These are phyloP conservation scores for Drosophila sechellia DNA, from an alignment of 1,140 invertebrate genomes.

Conservation along the genomic window DNA sequence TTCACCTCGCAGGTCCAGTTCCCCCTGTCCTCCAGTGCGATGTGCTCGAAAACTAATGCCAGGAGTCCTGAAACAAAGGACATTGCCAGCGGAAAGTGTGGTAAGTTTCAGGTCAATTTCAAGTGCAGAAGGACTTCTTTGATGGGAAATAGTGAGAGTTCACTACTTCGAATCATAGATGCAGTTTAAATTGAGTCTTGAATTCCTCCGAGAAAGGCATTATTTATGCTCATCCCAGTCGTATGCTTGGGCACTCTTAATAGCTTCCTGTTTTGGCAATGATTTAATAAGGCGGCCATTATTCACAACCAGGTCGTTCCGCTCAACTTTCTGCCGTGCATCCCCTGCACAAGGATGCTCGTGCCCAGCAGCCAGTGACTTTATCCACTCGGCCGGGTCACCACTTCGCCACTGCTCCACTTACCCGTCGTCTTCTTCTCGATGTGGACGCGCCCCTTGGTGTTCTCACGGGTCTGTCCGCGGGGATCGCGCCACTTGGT, in stretches of 20 bases:
- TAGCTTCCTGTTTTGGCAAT: conserved; percentile 2
- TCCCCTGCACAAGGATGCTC: no score
- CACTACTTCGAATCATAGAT: no score
- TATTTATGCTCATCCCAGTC: background rate
- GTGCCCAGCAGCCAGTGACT: conserved; percentile 12
- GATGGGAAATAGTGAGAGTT: no score
- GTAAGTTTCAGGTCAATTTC: background rate
- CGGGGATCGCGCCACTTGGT: conserved; percentile 82
- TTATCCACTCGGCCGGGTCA: conserved; percentile 11
- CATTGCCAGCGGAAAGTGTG: background rate
- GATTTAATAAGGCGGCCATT: conserved; percentile 1
- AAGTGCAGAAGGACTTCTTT: no score
- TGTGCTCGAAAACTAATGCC: conserved; percentile 84
- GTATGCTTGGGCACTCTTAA: background rate
- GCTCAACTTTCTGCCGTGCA: background rate
- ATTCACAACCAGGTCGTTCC: conserved; percentile 1
- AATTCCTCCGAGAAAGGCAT: background rate
- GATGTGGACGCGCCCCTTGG: conserved; percentile 80
- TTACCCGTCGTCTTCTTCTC: conserved; percentile 79
- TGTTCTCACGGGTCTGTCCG: conserved; percentile 73
- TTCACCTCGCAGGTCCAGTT: conserved; percentile 83
- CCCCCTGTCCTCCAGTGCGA: conserved; percentile 79
- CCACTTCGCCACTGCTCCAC: conserved; percentile 13
- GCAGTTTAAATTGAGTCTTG: no score
- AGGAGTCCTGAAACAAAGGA: conserved; percentile 51